Evolutionary conservation across 2,797 vertebrate species (phyloP).

Genomic region (Gymnoscopelus braueri): DNA sequence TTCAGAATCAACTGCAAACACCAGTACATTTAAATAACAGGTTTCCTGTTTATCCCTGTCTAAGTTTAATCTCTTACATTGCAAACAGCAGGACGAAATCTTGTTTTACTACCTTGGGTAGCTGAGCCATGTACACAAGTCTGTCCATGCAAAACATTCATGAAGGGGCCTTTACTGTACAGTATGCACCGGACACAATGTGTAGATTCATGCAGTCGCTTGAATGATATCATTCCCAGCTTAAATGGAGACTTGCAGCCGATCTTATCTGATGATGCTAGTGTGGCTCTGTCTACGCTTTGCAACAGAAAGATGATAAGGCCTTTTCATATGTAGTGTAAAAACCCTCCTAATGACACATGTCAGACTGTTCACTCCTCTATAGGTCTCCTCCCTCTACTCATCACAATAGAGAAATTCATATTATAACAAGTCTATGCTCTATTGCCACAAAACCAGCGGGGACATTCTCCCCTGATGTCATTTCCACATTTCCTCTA

Average conservation of each 20-base stretch:
- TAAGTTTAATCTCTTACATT: conserved; percentile 48
- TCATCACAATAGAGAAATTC: conserved; percentile 26
- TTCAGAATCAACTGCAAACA: conserved; percentile 23
- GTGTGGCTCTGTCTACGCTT: conserved; percentile 78
- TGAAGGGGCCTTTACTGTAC: conserved; percentile 37
- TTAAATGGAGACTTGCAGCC: conserved; percentile 72
- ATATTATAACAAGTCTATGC: conserved; percentile 30
- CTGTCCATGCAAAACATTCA: conserved; percentile 36
- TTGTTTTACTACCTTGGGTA: conserved; percentile 27
- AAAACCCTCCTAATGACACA: conserved; percentile 33
- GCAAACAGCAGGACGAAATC: conserved; percentile 39
- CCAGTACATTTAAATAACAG: conserved; percentile 33
- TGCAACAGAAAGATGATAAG: conserved; percentile 75
- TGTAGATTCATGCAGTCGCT: conserved; percentile 44
- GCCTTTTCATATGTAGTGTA: conserved; percentile 25
- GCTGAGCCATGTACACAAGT: conserved; percentile 37
- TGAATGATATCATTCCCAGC: conserved; percentile 66
- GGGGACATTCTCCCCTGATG: conserved; percentile 12
- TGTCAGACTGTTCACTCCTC: conserved; percentile 16
- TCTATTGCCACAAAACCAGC: conserved; percentile 7
- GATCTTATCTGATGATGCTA: conserved; percentile 86
- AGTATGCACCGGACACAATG: conserved; percentile 45
- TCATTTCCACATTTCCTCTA: conserved; percentile 13
- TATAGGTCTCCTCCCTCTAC: conserved; percentile 25
- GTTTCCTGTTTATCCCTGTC: conserved; percentile 25